Base-by-base conservation (phyloP, 2,797 vertebrate species). In the Alcedo quadribrachys region DNA sequence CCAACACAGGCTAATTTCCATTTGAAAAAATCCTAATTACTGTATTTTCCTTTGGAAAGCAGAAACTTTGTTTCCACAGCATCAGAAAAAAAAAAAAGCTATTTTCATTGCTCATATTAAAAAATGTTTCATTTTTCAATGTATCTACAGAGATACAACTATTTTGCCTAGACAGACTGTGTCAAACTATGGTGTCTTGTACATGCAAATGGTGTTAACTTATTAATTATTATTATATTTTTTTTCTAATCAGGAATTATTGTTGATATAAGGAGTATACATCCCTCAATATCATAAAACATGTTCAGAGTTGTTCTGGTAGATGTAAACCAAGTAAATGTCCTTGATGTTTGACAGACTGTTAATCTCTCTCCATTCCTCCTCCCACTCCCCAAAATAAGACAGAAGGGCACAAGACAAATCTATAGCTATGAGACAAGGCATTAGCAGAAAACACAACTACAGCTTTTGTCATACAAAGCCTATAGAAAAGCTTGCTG, bases 21-120 rank as follows among this genome's bases (percentile, higher is more conserved):
- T 94, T 93, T 96, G 89, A 82, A 93, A 81, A 94, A 93, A 95
- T 89, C 75, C 66, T 94, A 93, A 96, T 96, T 93, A 92, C 28
- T 87, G 2, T 58, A 82, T 93, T 92, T 96, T 93, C 76, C 81
- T 92, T 93, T 85, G 66, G 53, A 95, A 92, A 96, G 79, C 20
- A 57, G 70, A 91, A 94, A 91, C 67, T 91, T 82, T 89, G 80
- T 80, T 93, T 93, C 81, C 46, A 80, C 24, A 61, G 28, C 77
- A 79, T 67, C 40, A 28, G 33, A 35, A 40, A 93, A 53, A 30
- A 30, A 81, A 57, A 43, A 4, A 55, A 9, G 74, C 27, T 65
- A 35, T 54, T 88, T 90, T 88, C 67, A 83, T 71, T 51, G n/a
- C 65, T 80, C 45, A 76, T 88, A 89, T 83, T 55, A 28, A 80